Base-by-base conservation (phyloP, 2,888 invertebrate species). In the Drosophila suboccidentalis region DNA sequence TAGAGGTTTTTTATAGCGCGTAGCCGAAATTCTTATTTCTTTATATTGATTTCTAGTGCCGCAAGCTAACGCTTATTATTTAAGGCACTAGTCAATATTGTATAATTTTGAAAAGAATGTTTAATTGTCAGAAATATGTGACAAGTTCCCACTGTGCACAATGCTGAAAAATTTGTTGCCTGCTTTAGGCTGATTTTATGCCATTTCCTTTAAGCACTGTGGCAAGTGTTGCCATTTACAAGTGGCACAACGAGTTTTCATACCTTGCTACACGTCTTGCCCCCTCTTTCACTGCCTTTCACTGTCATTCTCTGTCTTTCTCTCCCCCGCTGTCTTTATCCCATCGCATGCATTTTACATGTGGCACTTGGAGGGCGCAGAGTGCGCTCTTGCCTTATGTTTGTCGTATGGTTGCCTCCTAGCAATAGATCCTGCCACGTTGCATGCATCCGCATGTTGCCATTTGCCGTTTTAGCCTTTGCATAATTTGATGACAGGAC, bases 111-210 rank as follows among this genome's bases (percentile, higher is more conserved):
- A 22, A 22, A 22, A 22, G 4, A 4, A 4, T 22, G 22, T 22
- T 4, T 13, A 36, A 36, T 36, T 36, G 36, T 13, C 36, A 5
- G 13, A 36, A 36, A 13, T 10, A 13, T 36, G 13, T 13, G 10
- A 5, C 5, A n/a, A 10, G 13, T 13, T 13, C 4, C 36, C 13
- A 36, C 3, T 5, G 36, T 36, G 5, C 36, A 39, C 29, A 54
- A 32, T 43, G 63, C 50, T 67, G 63, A 71, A 55, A 70, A 65
- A 71, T 72, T 59, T 67, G 71, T 63, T 67, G 83, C 43, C 70
- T 49, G 66, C 75, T 50, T 75, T 75, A 75, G 83, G 77, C 82
- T 67, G 81, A 77, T 72, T 77, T 83, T 75, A 77, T 79, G 77
- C 77, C 68, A 79, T 77, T 81, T 66, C 61, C 59, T 58, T 67